Conservation (phyloP, 2,888 invertebrate species). For the Tanypteryx hageni region DNA sequence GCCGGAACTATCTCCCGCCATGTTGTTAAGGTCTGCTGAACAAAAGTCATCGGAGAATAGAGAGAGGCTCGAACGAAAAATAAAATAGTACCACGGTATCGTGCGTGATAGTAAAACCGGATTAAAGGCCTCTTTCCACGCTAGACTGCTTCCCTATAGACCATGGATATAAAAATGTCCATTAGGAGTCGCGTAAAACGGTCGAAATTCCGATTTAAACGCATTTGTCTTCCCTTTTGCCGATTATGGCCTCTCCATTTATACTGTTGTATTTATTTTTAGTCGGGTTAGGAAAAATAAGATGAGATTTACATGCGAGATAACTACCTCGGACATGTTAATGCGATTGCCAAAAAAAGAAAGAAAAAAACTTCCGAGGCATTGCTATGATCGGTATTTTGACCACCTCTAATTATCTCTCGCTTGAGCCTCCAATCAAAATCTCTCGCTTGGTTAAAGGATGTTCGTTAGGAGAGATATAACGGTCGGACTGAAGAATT, state of each 20-base stretch:
- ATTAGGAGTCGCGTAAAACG: neutral
- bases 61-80: neutral
- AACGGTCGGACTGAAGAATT: neutral
- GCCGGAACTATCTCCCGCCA: neutral
- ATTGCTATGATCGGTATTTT: neutral
- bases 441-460: neutral
- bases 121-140: slow-evolving; percentile 19
- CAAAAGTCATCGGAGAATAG: neutral
- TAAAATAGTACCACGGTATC: neutral
- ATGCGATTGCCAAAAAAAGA: too few species aligned
- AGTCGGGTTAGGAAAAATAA: too few species aligned
- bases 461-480: neutral
- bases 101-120: slow-evolving; percentile 22
- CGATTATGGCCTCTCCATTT: neutral
- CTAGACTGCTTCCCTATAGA: slow-evolving; percentile 10
- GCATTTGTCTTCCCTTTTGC: neutral
- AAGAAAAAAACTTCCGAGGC: neutral
- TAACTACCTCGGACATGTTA: neutral
- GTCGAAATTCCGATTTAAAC: neutral
- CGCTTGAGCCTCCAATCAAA: too few species aligned
- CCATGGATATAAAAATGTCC: neutral
- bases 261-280: neutral
- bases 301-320: too few species aligned
- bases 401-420: neutral
- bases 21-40: neutral